These are phyloP conservation scores for Rana temporaria DNA, from an alignment of 2,113 vertebrate species.

Conservation along the genomic window DNA sequence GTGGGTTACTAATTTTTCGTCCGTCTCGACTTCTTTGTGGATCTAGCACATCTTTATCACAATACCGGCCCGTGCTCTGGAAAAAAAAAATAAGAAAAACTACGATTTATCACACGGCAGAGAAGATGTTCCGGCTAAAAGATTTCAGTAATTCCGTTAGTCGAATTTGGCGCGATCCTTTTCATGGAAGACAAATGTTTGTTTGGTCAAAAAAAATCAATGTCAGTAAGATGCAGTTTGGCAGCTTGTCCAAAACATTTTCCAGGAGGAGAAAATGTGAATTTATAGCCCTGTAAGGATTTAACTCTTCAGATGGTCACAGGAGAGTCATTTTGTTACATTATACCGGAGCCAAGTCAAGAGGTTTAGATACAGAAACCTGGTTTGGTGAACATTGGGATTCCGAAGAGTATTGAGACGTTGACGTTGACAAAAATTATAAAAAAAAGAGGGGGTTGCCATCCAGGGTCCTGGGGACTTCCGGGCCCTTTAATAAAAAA, in stretches of 20 bases:
- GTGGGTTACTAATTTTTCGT: too few relatives aligned
- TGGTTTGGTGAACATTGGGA: too few relatives aligned
- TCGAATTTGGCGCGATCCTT: neutral
- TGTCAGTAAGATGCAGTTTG: slow-evolving; percentile 16
- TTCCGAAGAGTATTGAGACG: too few relatives aligned
- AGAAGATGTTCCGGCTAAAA: neutral
- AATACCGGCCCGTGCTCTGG: neutral
- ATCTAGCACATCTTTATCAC: neutral
- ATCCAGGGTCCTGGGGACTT: too few relatives aligned
- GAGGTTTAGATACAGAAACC: too few relatives aligned
- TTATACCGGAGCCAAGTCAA: too few relatives aligned
- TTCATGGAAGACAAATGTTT: slow-evolving; percentile 36
- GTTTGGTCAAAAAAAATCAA: slow-evolving; percentile 22
- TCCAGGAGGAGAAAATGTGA: slow-evolving; percentile 6
- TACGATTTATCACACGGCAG: slow-evolving; percentile 15
- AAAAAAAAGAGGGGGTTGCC: too few relatives aligned
- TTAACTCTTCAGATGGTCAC: neutral
- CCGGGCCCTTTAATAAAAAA: too few relatives aligned
- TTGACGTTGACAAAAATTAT: too few relatives aligned
- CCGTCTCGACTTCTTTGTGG: too few relatives aligned
- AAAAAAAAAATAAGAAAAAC: neutral
- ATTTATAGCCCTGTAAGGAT: neutral
- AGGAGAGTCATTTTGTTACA: neutral
- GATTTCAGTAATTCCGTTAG: neutral
- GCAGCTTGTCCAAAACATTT: neutral